Evolutionary conservation across 37 sponge, comb jelly and placozoan species (phyloP).

Genomic region (Crambe crambe): DNA sequence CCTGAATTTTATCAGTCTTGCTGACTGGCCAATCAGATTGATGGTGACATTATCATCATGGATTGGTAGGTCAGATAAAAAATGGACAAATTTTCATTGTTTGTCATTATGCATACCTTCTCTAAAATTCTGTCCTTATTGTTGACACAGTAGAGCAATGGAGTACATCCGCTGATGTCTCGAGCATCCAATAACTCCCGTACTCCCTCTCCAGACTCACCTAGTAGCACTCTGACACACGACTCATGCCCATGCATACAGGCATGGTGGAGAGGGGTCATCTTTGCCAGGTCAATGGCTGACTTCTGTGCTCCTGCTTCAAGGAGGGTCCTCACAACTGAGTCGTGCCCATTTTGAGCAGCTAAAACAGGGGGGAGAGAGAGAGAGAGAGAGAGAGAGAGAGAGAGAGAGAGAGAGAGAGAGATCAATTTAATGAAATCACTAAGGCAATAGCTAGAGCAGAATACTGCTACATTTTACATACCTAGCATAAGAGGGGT

Average conservation of each 20-base stretch:
- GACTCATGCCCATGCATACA: constrained; percentile 22
- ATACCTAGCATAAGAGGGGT: constrained; percentile 45
- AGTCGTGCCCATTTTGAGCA: constrained; percentile 21
- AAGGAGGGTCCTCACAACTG: constrained; percentile 10
- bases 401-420: constrained; percentile 23
- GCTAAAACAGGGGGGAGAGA: constrained; percentile 12
- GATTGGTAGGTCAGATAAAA: not conserved
- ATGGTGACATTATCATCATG: too few relatives aligned
- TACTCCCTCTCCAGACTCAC: not conserved
- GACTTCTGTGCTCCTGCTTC: constrained; percentile 15
- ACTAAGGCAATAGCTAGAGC: too few relatives aligned
- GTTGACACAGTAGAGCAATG: constrained; percentile 47
- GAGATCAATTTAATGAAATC: not conserved
- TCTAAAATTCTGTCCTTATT: constrained; percentile 31
- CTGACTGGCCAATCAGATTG: too few relatives aligned
- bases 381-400: constrained; percentile 15
- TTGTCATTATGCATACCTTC: constrained; percentile 8
- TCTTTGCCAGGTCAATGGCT: constrained; percentile 25
- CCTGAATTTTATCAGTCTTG: too few relatives aligned
- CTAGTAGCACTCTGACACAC: constrained; percentile 23
- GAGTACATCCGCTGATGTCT: constrained; percentile 43
- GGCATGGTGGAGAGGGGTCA: constrained; percentile 53
- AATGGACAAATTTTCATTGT: not conserved
- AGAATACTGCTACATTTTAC: not conserved
- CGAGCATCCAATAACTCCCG: not conserved